phyloP scores from a whole-genome alignment of 1,140 invertebrate species.

The Drosophila punjabiensis region DNA sequence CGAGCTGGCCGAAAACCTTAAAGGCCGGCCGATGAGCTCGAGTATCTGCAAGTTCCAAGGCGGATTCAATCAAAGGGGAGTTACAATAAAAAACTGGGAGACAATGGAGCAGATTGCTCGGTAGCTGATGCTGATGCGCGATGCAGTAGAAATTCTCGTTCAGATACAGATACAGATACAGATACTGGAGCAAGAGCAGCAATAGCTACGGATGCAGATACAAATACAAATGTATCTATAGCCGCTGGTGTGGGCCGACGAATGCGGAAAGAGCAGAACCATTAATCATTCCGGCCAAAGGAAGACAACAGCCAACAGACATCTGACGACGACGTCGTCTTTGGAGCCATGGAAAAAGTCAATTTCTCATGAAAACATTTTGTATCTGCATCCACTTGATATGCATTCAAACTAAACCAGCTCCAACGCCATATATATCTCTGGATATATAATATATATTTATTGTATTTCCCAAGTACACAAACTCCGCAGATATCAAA shows the following conservation, averaged over 20 bases:
- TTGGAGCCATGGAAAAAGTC: conserved; percentile 77
- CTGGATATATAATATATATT: conserved; percentile 26
- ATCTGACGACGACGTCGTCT: conserved; percentile 61
- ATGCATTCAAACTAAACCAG: conserved; percentile 51
- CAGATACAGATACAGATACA: conserved; percentile 45
- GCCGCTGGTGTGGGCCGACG: conserved; percentile 59
- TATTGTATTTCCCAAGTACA: conserved; percentile 36
- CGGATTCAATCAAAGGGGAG: conserved; percentile 72
- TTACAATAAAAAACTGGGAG: conserved; percentile 32
- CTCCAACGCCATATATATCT: conserved; percentile 15
- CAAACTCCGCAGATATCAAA: background rate
- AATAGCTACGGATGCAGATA: conserved; percentile 42
- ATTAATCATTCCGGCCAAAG: conserved; percentile 82
- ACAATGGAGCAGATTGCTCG: conserved; percentile 53
- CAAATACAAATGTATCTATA: conserved; percentile 30
- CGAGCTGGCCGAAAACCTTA: conserved; percentile 60
- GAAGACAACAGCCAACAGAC: conserved; percentile 71
- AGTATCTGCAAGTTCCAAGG: conserved; percentile 58
- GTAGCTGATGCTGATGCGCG: conserved; percentile 62
- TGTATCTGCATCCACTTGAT: conserved; percentile 75
- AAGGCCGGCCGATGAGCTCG: conserved; percentile 33
- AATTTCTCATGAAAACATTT: conserved; percentile 85
- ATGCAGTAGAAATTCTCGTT: conserved; percentile 69
- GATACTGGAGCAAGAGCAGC: conserved; percentile 38
- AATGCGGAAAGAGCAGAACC: conserved; percentile 78